Percentiles rank a stretch among this genome's conserved stretches.
phyloP scores from a whole-genome alignment of 2,113 vertebrate genomes.

The Motacilla tschutschensis region DNA sequence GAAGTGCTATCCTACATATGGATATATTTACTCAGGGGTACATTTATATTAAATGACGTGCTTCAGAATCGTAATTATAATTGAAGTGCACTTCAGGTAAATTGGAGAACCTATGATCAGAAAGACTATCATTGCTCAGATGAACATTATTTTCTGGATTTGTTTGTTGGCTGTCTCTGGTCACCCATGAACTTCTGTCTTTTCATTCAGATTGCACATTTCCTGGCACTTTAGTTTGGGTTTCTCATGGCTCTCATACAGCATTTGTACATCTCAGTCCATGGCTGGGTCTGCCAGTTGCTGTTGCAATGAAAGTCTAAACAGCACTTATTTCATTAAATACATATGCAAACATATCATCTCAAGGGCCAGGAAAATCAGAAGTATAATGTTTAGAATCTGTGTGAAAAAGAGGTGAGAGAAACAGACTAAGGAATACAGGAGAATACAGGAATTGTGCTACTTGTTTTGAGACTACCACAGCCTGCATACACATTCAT shows the following conservation, averaged over 20 bases:
- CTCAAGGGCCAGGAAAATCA: background rate
- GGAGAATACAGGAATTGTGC: background rate
- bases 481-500: background rate
- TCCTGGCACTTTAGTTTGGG: accelerated
- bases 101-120: background rate
- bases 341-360: background rate
- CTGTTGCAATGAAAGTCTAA: background rate
- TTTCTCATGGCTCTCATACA: accelerated
- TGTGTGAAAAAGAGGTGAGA: background rate
- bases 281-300: background rate
- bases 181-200: background rate
- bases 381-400: background rate
- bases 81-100: constrained; percentile 20
- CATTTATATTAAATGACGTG: background rate
- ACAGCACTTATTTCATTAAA: background rate
- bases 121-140: background rate
- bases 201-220: background rate
- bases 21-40: background rate
- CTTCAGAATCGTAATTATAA: background rate
- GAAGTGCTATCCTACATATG: background rate
- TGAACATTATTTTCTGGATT: background rate
- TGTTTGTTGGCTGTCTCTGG: background rate
- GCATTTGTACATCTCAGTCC: background rate
- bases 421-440: background rate
- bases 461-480: background rate